phyloP scores from a whole-genome alignment of 92 coral and sea anemone species.

The Porites evermanni region DNA sequence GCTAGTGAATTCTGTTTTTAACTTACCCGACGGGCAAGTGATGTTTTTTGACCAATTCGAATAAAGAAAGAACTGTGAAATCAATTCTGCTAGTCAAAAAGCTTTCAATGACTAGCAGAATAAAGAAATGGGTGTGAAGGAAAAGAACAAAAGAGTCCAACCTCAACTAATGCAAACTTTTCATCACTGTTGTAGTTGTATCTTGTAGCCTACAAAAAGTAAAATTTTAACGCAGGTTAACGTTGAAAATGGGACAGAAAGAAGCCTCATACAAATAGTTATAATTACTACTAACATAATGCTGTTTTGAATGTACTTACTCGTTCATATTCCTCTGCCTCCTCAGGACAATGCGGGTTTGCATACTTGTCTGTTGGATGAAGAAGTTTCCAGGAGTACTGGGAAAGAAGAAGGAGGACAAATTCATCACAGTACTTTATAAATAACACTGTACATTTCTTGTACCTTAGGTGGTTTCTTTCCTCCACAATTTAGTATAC shows the following conservation, averaged over 20 bases:
- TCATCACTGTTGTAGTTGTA: constrained; percentile 98
- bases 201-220: constrained; percentile 84
- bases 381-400: constrained; percentile 99
- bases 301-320: constrained; percentile 44
- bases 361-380: constrained; percentile 98
- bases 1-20: no score
- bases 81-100: no score
- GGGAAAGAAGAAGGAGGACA: neutral
- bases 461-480: no score
- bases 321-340: constrained; percentile 97
- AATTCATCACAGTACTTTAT: neutral
- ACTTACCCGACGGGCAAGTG: no score
- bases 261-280: neutral
- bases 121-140: no score
- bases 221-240: neutral
- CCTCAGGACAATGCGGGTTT: constrained; percentile 95
- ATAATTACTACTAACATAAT: no score
- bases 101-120: no score
- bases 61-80: no score
- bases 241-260: neutral
- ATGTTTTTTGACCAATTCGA: no score
- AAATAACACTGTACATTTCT: no score
- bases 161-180: constrained; percentile 98
- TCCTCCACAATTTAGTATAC: no score
- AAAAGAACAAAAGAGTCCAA: neutral